Conservation (phyloP, 2,113 vertebrate species). For the Oplegnathus fasciatus region DNA sequence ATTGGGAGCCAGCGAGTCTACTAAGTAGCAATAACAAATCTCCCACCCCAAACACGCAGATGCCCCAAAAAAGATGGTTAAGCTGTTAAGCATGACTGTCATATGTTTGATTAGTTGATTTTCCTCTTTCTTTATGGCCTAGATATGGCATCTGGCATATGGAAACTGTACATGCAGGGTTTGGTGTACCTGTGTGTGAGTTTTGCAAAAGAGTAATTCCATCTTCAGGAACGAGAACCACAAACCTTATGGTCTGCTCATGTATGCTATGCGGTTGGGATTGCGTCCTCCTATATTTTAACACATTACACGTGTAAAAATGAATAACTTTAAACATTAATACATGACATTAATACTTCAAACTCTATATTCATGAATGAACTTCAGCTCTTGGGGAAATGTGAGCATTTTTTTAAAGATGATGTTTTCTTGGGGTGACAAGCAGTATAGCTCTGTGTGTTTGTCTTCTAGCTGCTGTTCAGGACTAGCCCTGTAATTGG, state of each 20-base stretch:
- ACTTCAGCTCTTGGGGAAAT: neutral
- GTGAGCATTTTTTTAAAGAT: neutral
- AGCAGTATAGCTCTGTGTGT: neutral
- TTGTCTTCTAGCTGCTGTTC: neutral
- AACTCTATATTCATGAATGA: neutral
- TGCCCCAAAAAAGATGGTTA: conserved; percentile 6
- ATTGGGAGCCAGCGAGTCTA: conserved; percentile 37
- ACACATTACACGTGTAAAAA: neutral
- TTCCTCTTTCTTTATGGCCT: neutral
- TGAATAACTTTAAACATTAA: neutral
- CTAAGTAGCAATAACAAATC: conserved; percentile 62
- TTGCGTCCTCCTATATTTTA: neutral
- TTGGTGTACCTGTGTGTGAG: neutral
- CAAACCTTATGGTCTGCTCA: neutral
- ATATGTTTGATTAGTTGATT: neutral
- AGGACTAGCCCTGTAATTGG: neutral
- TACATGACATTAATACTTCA: neutral
- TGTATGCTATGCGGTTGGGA: neutral
- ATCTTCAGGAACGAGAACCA: neutral
- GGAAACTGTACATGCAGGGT: neutral
- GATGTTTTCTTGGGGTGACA: neutral
- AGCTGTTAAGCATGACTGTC: neutral
- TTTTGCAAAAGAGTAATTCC: neutral
- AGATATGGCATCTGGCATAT: conserved; percentile 9
- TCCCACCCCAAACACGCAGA: conserved; percentile 3